These are phyloP conservation scores for Acinonyx jubatus DNA, from an alignment of 2,113 vertebrate genomes.

Conservation along the genomic window DNA sequence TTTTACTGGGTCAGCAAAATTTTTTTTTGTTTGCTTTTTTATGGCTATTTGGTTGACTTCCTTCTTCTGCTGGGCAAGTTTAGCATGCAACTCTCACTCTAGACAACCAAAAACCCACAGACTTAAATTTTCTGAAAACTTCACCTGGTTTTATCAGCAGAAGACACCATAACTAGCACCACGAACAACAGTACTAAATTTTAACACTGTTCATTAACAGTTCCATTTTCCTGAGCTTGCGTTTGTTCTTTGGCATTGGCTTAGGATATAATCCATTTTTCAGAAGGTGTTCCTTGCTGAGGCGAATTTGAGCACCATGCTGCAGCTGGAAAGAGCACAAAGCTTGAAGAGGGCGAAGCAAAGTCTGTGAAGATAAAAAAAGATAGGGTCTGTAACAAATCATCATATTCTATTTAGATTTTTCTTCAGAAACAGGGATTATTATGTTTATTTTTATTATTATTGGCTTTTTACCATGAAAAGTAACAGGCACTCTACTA, in stretches of 20 bases:
- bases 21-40: neutral
- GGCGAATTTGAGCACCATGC: slow-evolving; percentile 96
- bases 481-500: neutral
- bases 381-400: neutral
- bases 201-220: slow-evolving; percentile 93
- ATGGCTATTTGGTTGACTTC: slow-evolving; percentile 36
- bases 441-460: neutral
- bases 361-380: slow-evolving; percentile 85
- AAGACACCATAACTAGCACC: slow-evolving; percentile 40
- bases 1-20: slow-evolving; percentile 17
- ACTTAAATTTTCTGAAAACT: neutral
- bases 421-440: slow-evolving; percentile 29
- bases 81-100: neutral
- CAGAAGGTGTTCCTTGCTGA: slow-evolving; percentile 97
- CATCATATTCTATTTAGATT: neutral
- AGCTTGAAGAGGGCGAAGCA: slow-evolving; percentile 94
- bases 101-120: neutral
- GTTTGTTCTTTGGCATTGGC: slow-evolving; percentile 97
- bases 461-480: slow-evolving; percentile 21
- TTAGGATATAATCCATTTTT: slow-evolving; percentile 95
- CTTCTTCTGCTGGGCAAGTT: neutral
- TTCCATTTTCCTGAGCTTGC: slow-evolving; percentile 98
- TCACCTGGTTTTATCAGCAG: neutral
- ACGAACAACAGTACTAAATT: slow-evolving; percentile 84
- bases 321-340: slow-evolving; percentile 98